A percentile compares a stretch with the other conserved stretches of the same genome.
Conservation (phyloP, 2,888 invertebrate genomes). For the Tachina fera region DNA sequence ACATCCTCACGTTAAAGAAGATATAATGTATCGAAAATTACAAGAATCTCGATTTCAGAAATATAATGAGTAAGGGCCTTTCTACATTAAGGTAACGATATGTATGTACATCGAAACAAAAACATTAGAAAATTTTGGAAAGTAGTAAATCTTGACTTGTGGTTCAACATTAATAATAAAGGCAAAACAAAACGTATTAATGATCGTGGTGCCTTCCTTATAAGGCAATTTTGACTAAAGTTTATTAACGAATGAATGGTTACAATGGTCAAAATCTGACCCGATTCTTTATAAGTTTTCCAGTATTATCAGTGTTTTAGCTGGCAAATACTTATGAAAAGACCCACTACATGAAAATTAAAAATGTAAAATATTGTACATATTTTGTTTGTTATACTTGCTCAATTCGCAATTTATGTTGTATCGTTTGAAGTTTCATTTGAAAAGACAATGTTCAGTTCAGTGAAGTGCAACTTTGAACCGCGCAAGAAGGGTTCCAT, state of each 20-base stretch:
- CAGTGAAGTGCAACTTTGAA: no score
- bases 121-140: neutral
- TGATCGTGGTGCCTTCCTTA: conserved; percentile 18
- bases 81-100: no score
- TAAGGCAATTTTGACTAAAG: conserved; percentile 4
- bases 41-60: no score
- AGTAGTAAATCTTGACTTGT: conserved; percentile 36
- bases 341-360: conserved; percentile 6
- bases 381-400: conserved; percentile 3
- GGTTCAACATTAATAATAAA: conserved; percentile 6
- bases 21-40: no score
- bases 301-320: neutral
- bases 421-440: no score
- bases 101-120: neutral
- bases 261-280: neutral
- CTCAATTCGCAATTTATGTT: no score
- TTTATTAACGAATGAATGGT: conserved; percentile 29
- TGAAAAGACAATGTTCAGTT: no score
- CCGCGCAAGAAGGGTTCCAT: no score
- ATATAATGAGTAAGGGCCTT: no score
- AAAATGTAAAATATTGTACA: neutral
- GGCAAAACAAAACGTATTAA: conserved; percentile 23
- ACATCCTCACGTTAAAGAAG: no score
- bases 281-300: conserved; percentile 15
- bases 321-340: neutral